Evolutionary conservation across 2,797 vertebrate genomes (phyloP), one percentile per base, ranked within the genome.

Genomic region (Eremophila alpestris): DNA sequence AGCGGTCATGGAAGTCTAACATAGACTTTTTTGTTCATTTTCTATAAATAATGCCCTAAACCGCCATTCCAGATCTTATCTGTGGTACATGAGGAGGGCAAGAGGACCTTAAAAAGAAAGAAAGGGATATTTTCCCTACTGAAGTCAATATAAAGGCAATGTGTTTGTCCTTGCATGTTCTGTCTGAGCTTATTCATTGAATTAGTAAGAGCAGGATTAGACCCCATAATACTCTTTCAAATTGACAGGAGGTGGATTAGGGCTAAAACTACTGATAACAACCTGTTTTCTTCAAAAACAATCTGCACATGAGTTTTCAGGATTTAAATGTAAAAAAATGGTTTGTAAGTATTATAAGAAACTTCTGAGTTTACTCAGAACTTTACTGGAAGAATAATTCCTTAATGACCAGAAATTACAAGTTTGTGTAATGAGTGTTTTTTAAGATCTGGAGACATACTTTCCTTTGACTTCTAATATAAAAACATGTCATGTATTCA

Each of bases 201-300:
- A 94, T 83, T 91, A 92, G 20, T 30, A 80, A 67, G 60, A 92
- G 48, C 11, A 91, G 67, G 79, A 93, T 87, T 91, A 81, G 69
- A 80, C 29, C n/a, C 38, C 41, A 36, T 95, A 92, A 92, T 83
- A 90, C 32, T 85, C 79, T 93, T 77, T 73, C 60, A 81, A 85
- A 89, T 73, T 18, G 8, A 26, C 51, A 91, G 70, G 60, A 87
- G 38, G 38, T 32, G 15, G 83, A 93, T 94, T 91, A 94, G 27
- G 27, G 77, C 59, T 93, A 83, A 92, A 95, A 83, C 69, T 94
- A 81, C 69, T 63, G 55, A 86, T 81, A 92, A 76, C 40, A 92
- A 78, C 65, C 51, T 78, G 29, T 74, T 94, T 92, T 89, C 52
- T 83, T 92, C 21, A 96, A 75, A 94, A 91, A 86, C 38, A 93